Conservation (phyloP, 2,113 vertebrate genomes). For the Phoxinus phoxinus region DNA sequence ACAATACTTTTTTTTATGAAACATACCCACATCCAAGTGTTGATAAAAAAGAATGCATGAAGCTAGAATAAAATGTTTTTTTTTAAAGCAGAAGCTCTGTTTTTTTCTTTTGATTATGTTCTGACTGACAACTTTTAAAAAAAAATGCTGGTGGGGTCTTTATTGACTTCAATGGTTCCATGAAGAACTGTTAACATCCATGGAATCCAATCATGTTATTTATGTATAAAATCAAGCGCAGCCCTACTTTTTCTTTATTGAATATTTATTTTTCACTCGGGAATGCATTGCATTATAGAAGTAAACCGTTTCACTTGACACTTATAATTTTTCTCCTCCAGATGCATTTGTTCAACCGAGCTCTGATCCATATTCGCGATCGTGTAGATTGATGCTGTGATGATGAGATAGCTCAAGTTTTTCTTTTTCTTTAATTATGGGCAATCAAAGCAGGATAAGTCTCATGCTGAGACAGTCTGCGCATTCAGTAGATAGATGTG, state of each 20-base stretch:
- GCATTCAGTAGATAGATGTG: conserved; percentile 17
- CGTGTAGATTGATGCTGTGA: not conserved
- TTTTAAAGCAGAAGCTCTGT: too few species aligned
- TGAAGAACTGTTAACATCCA: too few species aligned
- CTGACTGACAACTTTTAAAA: too few species aligned
- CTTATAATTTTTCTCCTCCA: not conserved
- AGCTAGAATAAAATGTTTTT: too few species aligned
- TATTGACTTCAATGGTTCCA: too few species aligned
- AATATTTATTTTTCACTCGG: not conserved
- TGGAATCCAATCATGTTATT: not conserved
- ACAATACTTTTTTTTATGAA: too few species aligned
- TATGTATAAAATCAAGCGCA: not conserved
- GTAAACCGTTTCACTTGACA: not conserved
- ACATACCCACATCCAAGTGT: too few species aligned
- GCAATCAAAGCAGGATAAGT: conserved; percentile 33
- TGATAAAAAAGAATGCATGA: too few species aligned
- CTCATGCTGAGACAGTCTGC: conserved; percentile 15
- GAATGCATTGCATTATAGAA: not conserved
- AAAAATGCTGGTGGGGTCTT: too few species aligned
- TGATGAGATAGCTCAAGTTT: not conserved
- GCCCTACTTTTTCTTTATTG: not conserved
- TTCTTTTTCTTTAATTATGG: conserved; percentile 19
- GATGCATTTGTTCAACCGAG: conserved; percentile 6
- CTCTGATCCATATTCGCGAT: conserved; percentile 7
- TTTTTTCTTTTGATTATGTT: too few species aligned